Evolutionary conservation across 2,113 vertebrate genomes (phyloP).

Genomic region (Terrapene triunguis): DNA sequence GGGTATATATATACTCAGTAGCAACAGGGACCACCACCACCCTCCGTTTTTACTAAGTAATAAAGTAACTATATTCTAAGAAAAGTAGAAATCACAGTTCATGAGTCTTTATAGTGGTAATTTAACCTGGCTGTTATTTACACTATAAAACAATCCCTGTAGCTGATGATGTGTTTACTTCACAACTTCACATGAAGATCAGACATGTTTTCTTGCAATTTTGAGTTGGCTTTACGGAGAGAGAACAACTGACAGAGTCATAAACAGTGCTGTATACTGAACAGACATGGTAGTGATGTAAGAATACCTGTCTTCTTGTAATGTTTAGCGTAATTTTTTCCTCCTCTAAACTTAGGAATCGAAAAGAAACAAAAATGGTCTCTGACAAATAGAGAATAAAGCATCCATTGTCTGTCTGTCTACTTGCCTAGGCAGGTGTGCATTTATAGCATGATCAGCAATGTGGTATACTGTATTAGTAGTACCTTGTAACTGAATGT

Average conservation of each 20-base stretch:
- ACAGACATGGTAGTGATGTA: neutral
- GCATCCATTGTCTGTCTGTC: neutral
- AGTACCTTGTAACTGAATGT: neutral
- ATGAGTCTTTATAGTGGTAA: slow-evolving; percentile 41
- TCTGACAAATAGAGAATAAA: neutral
- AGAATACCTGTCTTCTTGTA: neutral
- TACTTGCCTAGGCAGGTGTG: neutral
- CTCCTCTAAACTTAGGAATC: neutral
- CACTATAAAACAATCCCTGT: slow-evolving; percentile 39
- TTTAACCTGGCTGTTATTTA: slow-evolving; percentile 60
- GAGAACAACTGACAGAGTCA: slow-evolving; percentile 45
- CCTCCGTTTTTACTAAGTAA: slow-evolving; percentile 4
- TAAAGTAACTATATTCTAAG: slow-evolving; percentile 38
- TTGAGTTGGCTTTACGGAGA: slow-evolving; percentile 28
- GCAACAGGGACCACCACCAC: slow-evolving; percentile 5
- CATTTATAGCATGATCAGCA: neutral
- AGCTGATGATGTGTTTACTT: slow-evolving; percentile 20
- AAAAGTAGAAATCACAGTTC: slow-evolving; percentile 41
- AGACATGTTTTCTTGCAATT: slow-evolving; percentile 19
- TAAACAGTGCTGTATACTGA: neutral
- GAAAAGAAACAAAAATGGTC: neutral
- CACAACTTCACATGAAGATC: neutral
- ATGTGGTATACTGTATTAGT: neutral
- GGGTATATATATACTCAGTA: slow-evolving; percentile 3
- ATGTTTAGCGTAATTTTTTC: neutral